Conservation (phyloP, 2,888 invertebrate genomes). For the Drosophila neotestacea region DNA sequence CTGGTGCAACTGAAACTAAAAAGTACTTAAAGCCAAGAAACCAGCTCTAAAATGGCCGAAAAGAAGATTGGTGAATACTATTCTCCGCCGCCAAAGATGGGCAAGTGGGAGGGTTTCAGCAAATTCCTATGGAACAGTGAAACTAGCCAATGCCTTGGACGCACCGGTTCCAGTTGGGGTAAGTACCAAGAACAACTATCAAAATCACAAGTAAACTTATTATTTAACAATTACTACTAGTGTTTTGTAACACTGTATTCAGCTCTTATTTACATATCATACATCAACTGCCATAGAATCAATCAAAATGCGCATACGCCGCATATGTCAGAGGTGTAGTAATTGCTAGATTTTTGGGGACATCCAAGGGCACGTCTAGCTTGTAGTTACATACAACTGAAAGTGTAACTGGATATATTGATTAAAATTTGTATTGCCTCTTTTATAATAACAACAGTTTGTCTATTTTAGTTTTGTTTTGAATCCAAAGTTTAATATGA, state of each 20-base stretch:
- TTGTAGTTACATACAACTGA: not conserved
- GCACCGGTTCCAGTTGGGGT: conserved; percentile 98
- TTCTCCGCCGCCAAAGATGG: conserved; percentile 92
- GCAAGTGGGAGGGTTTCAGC: conserved; percentile 94
- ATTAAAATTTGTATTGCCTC: not conserved
- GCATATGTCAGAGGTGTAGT: conserved; percentile 19
- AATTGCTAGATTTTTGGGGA: conserved; percentile 36
- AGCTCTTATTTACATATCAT: conserved; percentile 1
- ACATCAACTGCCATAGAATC: conserved; percentile 29
- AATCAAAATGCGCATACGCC: conserved; percentile 58
- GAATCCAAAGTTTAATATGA: not conserved
- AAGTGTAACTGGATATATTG: not conserved
- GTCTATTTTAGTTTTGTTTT: not conserved
- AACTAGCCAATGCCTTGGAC: conserved; percentile 95
- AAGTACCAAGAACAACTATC: conserved; percentile 86
- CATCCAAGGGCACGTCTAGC: conserved; percentile 36
- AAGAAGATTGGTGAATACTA: conserved; percentile 92
- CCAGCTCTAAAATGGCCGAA: conserved; percentile 88
- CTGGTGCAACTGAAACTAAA: conserved; percentile 43
- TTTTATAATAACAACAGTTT: not conserved
- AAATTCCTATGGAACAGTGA: conserved; percentile 96
- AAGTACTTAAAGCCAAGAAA: conserved; percentile 43
- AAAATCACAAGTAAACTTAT: not conserved
- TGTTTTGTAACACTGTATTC: not conserved
- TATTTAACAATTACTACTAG: not conserved